A percentile compares a stretch with the other conserved stretches of the same genome.
Conservation (phyloP, 1,140 invertebrate species). For the Drosophila jambulina region DNA sequence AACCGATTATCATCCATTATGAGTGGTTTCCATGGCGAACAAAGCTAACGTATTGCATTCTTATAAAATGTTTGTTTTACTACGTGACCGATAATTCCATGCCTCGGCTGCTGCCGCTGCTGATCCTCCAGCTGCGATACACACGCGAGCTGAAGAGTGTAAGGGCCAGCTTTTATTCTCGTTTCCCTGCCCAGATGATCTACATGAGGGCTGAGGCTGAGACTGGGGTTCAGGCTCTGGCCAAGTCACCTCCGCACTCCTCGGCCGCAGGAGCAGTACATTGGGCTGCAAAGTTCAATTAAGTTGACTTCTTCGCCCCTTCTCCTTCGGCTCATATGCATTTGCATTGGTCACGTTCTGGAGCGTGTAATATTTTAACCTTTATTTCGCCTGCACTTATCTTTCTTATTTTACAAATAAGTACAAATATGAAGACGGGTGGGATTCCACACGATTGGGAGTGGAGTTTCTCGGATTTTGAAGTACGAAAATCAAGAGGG, state of each 20-base stretch:
- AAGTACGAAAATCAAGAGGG: not conserved
- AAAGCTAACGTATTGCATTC: slow-evolving; percentile 50
- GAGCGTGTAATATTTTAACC: slow-evolving; percentile 79
- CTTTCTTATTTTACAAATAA: slow-evolving; percentile 65
- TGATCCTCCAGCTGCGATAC: slow-evolving; percentile 73
- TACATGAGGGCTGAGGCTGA: slow-evolving; percentile 54
- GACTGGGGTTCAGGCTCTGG: not conserved
- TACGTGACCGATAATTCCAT: slow-evolving; percentile 73
- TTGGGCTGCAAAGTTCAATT: slow-evolving; percentile 76
- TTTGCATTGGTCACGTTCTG: slow-evolving; percentile 81
- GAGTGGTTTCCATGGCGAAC: slow-evolving; percentile 49
- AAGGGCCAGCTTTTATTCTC: slow-evolving; percentile 18
- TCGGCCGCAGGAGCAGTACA: slow-evolving; percentile 67
- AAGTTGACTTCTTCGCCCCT: slow-evolving; percentile 66
- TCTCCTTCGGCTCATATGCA: slow-evolving; percentile 64
- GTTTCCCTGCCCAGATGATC: slow-evolving; percentile 66
- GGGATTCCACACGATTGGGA: slow-evolving; percentile 6
- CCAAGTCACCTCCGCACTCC: slow-evolving; percentile 18
- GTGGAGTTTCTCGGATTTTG: not conserved
- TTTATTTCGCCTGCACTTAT: slow-evolving; percentile 12
- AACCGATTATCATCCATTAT: slow-evolving; percentile 82
- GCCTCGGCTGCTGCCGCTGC: slow-evolving; percentile 45
- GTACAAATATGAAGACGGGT: slow-evolving; percentile 76
- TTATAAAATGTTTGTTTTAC: slow-evolving; percentile 82
- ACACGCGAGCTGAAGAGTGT: slow-evolving; percentile 59